These are phyloP conservation scores for Ailuropoda melanoleuca DNA, from an alignment of 2,113 vertebrate species.

Conservation along the genomic window DNA sequence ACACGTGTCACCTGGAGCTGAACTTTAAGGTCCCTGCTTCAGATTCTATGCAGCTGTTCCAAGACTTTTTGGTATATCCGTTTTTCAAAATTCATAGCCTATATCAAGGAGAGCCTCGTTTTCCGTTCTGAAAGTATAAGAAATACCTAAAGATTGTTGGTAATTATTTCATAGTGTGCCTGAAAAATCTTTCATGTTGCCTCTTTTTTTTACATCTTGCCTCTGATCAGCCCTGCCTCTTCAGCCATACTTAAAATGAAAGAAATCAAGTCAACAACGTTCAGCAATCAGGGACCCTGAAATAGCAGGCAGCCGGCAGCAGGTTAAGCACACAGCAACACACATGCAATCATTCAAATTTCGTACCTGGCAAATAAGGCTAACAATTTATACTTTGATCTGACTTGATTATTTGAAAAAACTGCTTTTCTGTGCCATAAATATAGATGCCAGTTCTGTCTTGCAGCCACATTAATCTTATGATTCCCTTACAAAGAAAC, in stretches of 20 bases:
- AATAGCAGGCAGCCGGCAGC: slow-evolving; percentile 22
- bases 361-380: slow-evolving; percentile 26
- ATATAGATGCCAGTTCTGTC: slow-evolving; percentile 21
- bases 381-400: slow-evolving; percentile 55
- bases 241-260: slow-evolving; percentile 48
- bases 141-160: background rate
- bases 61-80: background rate
- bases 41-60: background rate
- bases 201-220: background rate
- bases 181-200: background rate
- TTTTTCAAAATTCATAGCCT: background rate
- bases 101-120: background rate
- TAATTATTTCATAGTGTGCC: background rate
- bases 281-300: slow-evolving; percentile 56
- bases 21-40: background rate
- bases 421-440: slow-evolving; percentile 37
- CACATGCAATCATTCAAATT: slow-evolving; percentile 50
- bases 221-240: background rate
- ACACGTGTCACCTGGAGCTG: background rate
- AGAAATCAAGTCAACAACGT: slow-evolving; percentile 61
- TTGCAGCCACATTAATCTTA: background rate
- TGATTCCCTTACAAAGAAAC: slow-evolving; percentile 13
- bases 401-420: slow-evolving; percentile 47
- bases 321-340: slow-evolving; percentile 34
- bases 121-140: slow-evolving; percentile 39